Conservation (phyloP, 2,888 invertebrate species). For the Autographa gamma region DNA sequence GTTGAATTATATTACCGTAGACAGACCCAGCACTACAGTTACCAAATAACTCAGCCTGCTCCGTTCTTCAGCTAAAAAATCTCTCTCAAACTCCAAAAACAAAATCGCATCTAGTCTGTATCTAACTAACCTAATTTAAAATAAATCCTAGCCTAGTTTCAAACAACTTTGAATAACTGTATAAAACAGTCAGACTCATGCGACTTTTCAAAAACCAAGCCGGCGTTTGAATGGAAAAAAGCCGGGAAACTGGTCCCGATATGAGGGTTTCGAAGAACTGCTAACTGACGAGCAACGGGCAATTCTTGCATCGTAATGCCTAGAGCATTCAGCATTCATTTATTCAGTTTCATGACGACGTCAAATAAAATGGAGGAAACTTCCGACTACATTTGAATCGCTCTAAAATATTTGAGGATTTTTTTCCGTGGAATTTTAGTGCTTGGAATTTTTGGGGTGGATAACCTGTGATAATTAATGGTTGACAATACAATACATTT, state of each 20-base stretch:
- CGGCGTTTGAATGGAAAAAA: slow-evolving; percentile 14
- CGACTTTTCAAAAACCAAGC: slow-evolving; percentile 5
- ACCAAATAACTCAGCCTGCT: no score
- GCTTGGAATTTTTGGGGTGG: slow-evolving; percentile 19
- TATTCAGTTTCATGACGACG: slow-evolving; percentile 61
- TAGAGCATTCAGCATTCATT: slow-evolving; percentile 54
- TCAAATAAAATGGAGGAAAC: slow-evolving; percentile 55
- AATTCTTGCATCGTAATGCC: slow-evolving; percentile 50
- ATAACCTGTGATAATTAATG: no score
- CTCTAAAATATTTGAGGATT: slow-evolving; percentile 51
- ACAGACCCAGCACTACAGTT: no score
- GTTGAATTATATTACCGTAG: no score
- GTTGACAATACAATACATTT: no score
- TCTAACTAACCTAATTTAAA: background rate
- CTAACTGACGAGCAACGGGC: slow-evolving; percentile 19
- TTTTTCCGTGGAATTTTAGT: slow-evolving; percentile 31
- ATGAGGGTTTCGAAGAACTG: slow-evolving; percentile 9
- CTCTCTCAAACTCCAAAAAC: no score
- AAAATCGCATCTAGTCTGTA: background rate
- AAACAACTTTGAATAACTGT: slow-evolving; percentile 1
- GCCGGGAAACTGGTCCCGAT: slow-evolving; percentile 9
- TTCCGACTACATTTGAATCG: slow-evolving; percentile 54
- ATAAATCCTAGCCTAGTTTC: background rate
- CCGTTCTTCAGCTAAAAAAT: no score
- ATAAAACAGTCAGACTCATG: background rate